These are phyloP conservation scores for Leptopilina boulardi DNA, from an alignment of 1,140 invertebrate species.

Conservation along the genomic window DNA sequence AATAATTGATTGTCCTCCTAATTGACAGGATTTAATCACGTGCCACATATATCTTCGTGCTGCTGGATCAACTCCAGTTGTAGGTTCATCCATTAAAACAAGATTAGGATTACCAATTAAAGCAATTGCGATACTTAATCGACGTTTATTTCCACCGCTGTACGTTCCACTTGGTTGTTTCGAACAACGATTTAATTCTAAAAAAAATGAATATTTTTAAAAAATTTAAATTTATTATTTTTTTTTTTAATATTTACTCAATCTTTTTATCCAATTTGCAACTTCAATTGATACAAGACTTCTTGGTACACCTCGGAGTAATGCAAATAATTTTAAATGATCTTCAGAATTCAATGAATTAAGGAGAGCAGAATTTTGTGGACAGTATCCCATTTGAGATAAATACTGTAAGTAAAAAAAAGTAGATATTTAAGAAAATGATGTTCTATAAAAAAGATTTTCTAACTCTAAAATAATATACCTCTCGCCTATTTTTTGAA, in stretches of 20 bases:
- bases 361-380: slow-evolving; percentile 85
- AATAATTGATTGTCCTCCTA: slow-evolving; percentile 83
- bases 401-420: slow-evolving; percentile 71
- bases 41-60: slow-evolving; percentile 88
- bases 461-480: slow-evolving; percentile 50
- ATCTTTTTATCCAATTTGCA: slow-evolving; percentile 74
- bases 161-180: slow-evolving; percentile 77
- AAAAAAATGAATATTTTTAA: slow-evolving; percentile 38
- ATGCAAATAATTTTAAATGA: slow-evolving; percentile 82
- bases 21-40: slow-evolving; percentile 79
- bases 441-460: not conserved
- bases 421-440: slow-evolving; percentile 4
- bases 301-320: slow-evolving; percentile 80
- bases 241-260: slow-evolving; percentile 73
- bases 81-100: slow-evolving; percentile 86
- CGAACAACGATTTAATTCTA: slow-evolving; percentile 70
- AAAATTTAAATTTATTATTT: too few relatives aligned
- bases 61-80: slow-evolving; percentile 89
- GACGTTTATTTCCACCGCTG: slow-evolving; percentile 96
- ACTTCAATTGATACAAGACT: slow-evolving; percentile 74
- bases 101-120: slow-evolving; percentile 87
- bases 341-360: slow-evolving; percentile 82
- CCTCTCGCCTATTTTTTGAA: slow-evolving; percentile 72
- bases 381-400: slow-evolving; percentile 81
- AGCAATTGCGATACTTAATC: slow-evolving; percentile 95